These are phyloP conservation scores for Podilymbus podiceps DNA, from an alignment of 2,113 vertebrate species.

Conservation along the genomic window DNA sequence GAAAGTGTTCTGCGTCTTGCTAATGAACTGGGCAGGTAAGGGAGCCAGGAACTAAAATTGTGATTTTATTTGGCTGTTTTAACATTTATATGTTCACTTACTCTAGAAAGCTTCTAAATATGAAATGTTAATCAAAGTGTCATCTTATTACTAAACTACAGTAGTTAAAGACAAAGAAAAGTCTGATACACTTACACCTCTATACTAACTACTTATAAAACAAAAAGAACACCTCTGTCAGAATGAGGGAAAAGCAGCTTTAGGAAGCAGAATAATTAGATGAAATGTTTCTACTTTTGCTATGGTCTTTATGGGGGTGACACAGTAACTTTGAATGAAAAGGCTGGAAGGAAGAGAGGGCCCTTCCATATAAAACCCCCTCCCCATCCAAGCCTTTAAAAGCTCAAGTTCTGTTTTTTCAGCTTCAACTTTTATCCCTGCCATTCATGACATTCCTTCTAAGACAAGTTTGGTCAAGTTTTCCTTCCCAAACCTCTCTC, in stretches of 20 bases:
- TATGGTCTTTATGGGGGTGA: not conserved
- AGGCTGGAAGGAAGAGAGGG: not conserved
- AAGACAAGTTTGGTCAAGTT: not conserved
- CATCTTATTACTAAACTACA: not conserved
- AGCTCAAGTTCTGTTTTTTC: not conserved
- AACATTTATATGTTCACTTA: not conserved
- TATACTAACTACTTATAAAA: not conserved
- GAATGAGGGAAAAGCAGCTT: accelerated
- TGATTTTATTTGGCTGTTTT: not conserved
- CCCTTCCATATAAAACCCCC: not conserved
- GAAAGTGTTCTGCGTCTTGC: not conserved
- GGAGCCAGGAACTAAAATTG: not conserved
- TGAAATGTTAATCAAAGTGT: not conserved
- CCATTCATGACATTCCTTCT: not conserved
- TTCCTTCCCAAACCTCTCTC: not conserved
- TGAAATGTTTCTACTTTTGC: not conserved
- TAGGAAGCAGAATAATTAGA: accelerated
- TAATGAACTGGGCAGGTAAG: not conserved
- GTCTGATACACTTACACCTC: not conserved
- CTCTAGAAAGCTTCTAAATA: not conserved
- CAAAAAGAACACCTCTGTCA: not conserved
- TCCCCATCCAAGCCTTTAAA: not conserved
- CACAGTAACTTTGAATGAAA: not conserved
- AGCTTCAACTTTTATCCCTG: not conserved
- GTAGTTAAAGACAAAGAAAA: not conserved